These are phyloP conservation scores for Anarrhichthys ocellatus DNA, from an alignment of 2,113 vertebrate genomes.

Conservation along the genomic window DNA sequence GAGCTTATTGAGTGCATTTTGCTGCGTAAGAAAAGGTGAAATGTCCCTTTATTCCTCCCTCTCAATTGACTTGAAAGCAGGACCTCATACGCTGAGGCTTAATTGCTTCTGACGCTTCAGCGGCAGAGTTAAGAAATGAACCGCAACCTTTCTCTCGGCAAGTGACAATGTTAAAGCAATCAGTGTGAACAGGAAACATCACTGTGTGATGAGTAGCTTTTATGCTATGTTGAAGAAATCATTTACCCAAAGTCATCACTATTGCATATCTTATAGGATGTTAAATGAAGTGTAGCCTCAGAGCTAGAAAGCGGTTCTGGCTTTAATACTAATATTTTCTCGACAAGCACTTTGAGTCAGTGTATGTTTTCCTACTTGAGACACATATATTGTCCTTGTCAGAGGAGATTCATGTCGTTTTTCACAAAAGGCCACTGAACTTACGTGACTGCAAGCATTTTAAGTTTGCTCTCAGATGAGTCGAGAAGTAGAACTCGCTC, in stretches of 20 bases:
- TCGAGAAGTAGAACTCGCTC: neutral
- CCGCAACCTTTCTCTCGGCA: slow-evolving; percentile 40
- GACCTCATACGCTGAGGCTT: slow-evolving; percentile 25
- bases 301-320: neutral
- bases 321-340: neutral
- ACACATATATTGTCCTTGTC: slow-evolving; percentile 3
- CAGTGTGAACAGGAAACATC: slow-evolving; percentile 40
- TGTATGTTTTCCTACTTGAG: neutral
- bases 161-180: slow-evolving; percentile 44
- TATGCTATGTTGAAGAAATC: slow-evolving; percentile 8
- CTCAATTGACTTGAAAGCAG: slow-evolving; percentile 57
- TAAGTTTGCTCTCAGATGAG: slow-evolving; percentile 25
- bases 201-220: slow-evolving; percentile 25
- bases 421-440: slow-evolving; percentile 4
- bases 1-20: neutral
- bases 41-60: slow-evolving; percentile 5
- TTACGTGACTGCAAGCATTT: neutral
- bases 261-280: slow-evolving; percentile 20
- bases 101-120: slow-evolving; percentile 57
- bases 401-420: neutral
- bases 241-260: slow-evolving; percentile 37
- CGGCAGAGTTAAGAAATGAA: slow-evolving; percentile 36
- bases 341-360: neutral
- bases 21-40: neutral
- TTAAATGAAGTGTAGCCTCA: slow-evolving; percentile 33